A percentile compares a stretch with the other conserved stretches of the same genome.
Conservation (phyloP, 2,888 invertebrate species). For the Leptopilina syphax region DNA sequence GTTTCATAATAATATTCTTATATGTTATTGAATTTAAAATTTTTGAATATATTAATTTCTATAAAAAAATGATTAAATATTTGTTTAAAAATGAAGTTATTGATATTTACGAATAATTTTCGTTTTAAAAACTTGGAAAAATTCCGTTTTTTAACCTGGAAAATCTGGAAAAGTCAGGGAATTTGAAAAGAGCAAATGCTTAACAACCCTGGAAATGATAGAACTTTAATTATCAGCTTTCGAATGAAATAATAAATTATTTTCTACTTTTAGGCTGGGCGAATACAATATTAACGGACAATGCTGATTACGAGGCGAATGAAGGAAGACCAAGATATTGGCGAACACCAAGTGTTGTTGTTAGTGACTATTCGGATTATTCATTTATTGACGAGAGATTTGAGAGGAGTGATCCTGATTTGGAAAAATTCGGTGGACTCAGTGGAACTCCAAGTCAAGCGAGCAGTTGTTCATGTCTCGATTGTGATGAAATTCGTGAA, state of each 20-base stretch:
- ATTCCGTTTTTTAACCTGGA: no score
- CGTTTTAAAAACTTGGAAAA: no score
- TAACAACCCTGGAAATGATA: no score
- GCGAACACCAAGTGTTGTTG: constrained; percentile 91
- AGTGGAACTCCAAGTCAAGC: constrained; percentile 68
- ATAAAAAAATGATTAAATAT: no score
- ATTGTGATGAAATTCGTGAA: constrained; percentile 70
- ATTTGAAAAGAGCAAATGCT: no score
- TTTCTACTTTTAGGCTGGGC: constrained; percentile 66
- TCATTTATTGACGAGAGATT: constrained; percentile 72
- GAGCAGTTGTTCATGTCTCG: constrained; percentile 73
- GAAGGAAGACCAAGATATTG: constrained; percentile 79
- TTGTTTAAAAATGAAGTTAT: no score
- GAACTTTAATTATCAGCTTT: no score
- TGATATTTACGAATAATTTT: no score
- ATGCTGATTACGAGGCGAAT: constrained; percentile 65
- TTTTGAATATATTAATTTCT: no score
- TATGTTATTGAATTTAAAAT: no score
- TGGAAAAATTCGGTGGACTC: constrained; percentile 68
- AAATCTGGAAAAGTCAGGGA: no score
- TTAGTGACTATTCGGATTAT: constrained; percentile 91
- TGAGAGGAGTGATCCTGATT: constrained; percentile 69
- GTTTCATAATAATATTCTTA: no score
- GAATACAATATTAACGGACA: constrained; percentile 62
- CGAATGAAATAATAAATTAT: neutral